Evolutionary conservation across 53 echinoderm and acorn worm species (phyloP), one percentile per base, ranked within the genome.

Genomic region (Paracentrotus lividus): DNA sequence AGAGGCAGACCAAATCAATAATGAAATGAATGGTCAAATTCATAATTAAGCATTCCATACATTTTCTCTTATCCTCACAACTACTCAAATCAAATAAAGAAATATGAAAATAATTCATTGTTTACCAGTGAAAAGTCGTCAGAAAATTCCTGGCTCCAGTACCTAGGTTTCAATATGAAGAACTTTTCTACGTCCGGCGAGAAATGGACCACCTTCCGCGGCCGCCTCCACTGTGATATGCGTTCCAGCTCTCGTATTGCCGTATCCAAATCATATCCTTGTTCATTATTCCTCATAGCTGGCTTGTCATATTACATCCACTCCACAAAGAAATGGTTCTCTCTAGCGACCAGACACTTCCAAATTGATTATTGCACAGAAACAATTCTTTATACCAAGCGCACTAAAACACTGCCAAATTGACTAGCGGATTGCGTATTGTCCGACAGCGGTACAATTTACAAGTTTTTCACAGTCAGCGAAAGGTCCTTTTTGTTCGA

Each of bases 121-220:
- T 92, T 95, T 95, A 95, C 95, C 95, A 93, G 43, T 2, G 68
- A 27, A 57, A 93, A 93, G 65, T 76, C 88, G 14, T 95, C 93
- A 1, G 49, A 26, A 45, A 88, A 86, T 15, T 88, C 95, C 47
- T 93, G 88, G 42, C 93, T 95, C 95, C 95, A 95, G 84, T 95
- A 86, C 21, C 66, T 88, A 20, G 95, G 95, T 27, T 93, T 95
- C 49, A 95, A 65, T 42, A 88, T 95, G 54, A 95, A 95, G 49
- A 89, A 95, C 54, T 95, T 93, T 57, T 95, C 95, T 42, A 95
- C 95, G 7, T 95, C 95, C 20, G 95, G 93, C 34, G 95, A 92
- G 45, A 95, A 95, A 23, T 89, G 88, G 57, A 95, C 95, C 43
- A 57, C 90, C 90, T 95, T 95, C 29, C 93, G 93, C 1, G 95